Evolutionary conservation across 1,140 invertebrate species (phyloP), one percentile per base, ranked within the genome.

Genomic region (Campoletis sonorensis): DNA sequence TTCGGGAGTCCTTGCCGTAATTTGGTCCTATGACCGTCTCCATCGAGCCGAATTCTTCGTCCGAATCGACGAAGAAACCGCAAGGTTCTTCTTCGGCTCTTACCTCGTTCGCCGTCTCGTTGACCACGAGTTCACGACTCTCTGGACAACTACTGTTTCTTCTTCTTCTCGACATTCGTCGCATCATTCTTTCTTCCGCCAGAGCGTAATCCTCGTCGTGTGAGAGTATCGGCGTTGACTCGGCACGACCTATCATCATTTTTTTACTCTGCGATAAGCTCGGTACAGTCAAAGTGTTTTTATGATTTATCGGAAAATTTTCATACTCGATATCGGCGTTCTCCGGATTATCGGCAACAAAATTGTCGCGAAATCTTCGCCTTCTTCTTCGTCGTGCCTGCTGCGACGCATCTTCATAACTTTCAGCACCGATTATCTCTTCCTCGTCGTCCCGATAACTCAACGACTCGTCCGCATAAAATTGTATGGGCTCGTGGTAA

Each of bases 121-220:
- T 10, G 26, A 37, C 76, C 84, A 21, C 79, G 75, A 79, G 30
- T 87, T 85, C 86, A 54, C 86, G 79, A 4, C 86, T 85, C 58
- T 92, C 91, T 1, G 90, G 90, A 72, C 90, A 92, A 30, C 91
- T 92, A 33, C 83, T 88, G 81, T 91, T 91, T 64, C 85, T 86
- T 7, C 88, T 85, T 54, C 87, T 10, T 83, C 21, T 85, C 37
- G 82, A 85, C n/a, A 88, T 40, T 77, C 87, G 79, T 70, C 83
- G 80, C 1, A 70, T 54, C 13, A 18, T 80, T 75, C 81, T 87
- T 71, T 82, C 79, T 21, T 86, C 84, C 27, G 82, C 79, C 8
- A 58, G 82, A 26, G 83, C 71, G 75, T 84, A 73, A 73, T 89
- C 87, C 30, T 89, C 88, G 81, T 91, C 88, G 3, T 83, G 37